Conservation (phyloP, 2,797 vertebrate species). For the Melanotaenia maccullochi region DNA sequence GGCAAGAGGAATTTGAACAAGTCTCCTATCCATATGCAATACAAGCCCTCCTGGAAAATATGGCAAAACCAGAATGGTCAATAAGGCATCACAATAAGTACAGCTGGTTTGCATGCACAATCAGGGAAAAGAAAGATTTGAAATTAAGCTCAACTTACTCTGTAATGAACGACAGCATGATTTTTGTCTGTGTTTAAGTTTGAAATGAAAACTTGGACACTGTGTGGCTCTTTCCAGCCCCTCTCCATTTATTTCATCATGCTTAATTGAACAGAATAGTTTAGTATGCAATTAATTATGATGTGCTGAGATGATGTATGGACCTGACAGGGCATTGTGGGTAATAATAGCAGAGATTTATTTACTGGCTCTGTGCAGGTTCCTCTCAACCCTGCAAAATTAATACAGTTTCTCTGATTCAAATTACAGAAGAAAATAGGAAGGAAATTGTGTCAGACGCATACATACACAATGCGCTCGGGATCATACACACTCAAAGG, state of each 20-base stretch:
- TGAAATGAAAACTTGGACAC: conserved; percentile 48
- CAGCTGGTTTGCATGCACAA: conserved; percentile 7
- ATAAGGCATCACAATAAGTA: conserved; percentile 30
- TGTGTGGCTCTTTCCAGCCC: conserved; percentile 13
- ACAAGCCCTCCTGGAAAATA: conserved; percentile 58
- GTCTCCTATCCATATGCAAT: conserved; percentile 62
- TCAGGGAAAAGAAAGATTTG: conserved; percentile 20
- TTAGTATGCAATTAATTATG: conserved; percentile 87
- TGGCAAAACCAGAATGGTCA: conserved; percentile 31
- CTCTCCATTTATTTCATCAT: conserved; percentile 71
- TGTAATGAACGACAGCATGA: conserved; percentile 36
- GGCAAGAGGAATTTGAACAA: conserved; percentile 71
- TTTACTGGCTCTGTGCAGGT: conserved; percentile 77
- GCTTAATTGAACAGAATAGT: conserved; percentile 86
- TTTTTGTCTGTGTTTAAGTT: conserved; percentile 52
- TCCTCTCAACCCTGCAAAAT: conserved; percentile 79
- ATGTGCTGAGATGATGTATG: conserved; percentile 85
- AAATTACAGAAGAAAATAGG: conserved; percentile 84
- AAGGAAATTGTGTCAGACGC: conserved; percentile 84
- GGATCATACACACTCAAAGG: conserved; percentile 56
- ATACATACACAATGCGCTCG: conserved; percentile 68
- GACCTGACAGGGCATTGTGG: conserved; percentile 82
- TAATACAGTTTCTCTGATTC: conserved; percentile 85
- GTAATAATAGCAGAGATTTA: conserved; percentile 86
- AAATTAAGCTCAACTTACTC: conserved; percentile 27